phyloP scores from a whole-genome alignment of 2,797 vertebrate genomes.

The Pseudomugil gertrudae region DNA sequence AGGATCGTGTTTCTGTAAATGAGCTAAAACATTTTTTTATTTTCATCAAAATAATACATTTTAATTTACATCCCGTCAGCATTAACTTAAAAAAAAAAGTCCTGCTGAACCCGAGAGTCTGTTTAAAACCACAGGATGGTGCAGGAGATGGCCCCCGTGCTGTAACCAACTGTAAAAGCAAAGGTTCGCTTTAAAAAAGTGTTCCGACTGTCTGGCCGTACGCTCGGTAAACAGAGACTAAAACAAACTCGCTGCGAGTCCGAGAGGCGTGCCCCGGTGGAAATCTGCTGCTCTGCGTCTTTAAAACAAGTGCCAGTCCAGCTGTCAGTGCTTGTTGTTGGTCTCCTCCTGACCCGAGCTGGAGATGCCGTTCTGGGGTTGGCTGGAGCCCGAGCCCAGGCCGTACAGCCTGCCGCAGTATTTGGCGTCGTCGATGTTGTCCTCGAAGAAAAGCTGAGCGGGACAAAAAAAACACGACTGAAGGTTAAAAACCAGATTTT shows the following conservation, averaged over 20 bases:
- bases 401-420: constrained; percentile 97
- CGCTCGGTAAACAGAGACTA: constrained; percentile 67
- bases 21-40: constrained; percentile 78
- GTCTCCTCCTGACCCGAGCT: constrained; percentile 82
- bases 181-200: constrained; percentile 50
- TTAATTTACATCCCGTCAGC: constrained; percentile 81
- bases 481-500: too few relatives aligned
- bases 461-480: too few relatives aligned
- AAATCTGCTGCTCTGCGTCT: constrained; percentile 65
- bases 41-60: constrained; percentile 80
- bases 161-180: constrained; percentile 73
- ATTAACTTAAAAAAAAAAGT: constrained; percentile 74
- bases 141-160: constrained; percentile 77
- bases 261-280: constrained; percentile 25
- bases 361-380: constrained; percentile 91
- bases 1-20: constrained; percentile 68
- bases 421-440: constrained; percentile 99
- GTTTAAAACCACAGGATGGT: constrained; percentile 57
- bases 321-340: constrained; percentile 90
- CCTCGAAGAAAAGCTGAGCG: constrained; percentile 94
- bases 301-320: constrained; percentile 79
- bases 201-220: constrained; percentile 52
- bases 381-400: constrained; percentile 92
- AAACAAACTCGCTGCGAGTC: constrained; percentile 52
- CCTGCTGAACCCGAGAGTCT: constrained; percentile 37